Evolutionary conservation across 1,140 invertebrate species (phyloP).

Genomic region (Pachypsylla venusta): DNA sequence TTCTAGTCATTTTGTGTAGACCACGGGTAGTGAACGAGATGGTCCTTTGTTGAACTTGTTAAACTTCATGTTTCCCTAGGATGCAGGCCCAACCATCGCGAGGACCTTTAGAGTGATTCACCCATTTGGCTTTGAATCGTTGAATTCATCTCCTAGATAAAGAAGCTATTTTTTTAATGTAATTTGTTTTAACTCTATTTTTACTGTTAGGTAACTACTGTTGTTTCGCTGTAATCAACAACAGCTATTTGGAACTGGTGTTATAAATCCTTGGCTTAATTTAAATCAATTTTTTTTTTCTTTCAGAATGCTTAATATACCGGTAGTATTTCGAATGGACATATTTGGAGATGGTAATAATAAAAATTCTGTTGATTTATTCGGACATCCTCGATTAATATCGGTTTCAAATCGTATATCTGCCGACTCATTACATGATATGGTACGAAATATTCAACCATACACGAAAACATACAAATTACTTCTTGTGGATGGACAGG

Average conservation of each 20-base stretch:
- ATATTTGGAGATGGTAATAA: conserved; percentile 36
- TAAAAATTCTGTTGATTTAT: conserved; percentile 34
- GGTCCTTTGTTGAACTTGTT: no score
- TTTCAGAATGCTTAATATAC: conserved; percentile 38
- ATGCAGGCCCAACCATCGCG: no score
- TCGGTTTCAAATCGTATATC: conserved; percentile 41
- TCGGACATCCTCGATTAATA: conserved; percentile 42
- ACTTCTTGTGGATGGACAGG: conserved; percentile 36
- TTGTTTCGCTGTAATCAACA: not conserved
- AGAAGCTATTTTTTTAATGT: no score
- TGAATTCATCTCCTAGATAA: no score
- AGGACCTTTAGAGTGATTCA: no score
- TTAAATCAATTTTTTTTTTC: conserved; percentile 13
- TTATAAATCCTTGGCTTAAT: not conserved
- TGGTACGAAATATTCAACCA: conserved; percentile 36
- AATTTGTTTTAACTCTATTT: no score
- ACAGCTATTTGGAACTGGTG: no score
- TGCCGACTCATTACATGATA: conserved; percentile 36
- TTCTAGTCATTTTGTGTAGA: no score
- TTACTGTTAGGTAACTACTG: not conserved
- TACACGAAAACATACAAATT: conserved; percentile 34
- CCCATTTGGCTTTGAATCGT: no score
- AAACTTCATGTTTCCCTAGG: no score
- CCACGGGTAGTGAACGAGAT: no score
- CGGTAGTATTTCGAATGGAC: conserved; percentile 39